Base-by-base conservation (phyloP, 2,113 vertebrate genomes). In the Oophaga pumilio region DNA sequence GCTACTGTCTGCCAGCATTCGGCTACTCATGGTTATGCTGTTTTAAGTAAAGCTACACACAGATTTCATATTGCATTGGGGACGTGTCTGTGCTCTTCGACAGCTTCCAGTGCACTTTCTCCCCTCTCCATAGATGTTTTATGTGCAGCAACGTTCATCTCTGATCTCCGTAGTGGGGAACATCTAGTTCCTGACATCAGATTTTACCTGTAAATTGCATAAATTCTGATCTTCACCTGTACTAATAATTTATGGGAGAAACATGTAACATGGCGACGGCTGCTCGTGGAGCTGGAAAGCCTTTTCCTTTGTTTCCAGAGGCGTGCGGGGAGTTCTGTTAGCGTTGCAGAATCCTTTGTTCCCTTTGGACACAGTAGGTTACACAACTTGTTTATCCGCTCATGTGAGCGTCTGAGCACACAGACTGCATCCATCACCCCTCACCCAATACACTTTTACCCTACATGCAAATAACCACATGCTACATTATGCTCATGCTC, bases 371-470 rank as follows among this genome's bases (percentile, higher is more conserved):
- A 33, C 22, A n/a, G 4, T 50, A 4, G 62, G 71, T 78, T 89
- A 62, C 52, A n/a, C 88, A 87, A 90, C 57, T 89, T 90, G 18
- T 87, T 91, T 90, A 80, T 24, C 5, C 0, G 73, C 84, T 82
- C 26, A 52, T 89, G 83, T 60, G 89, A 20, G 62, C 17, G 57
- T 43, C 22, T 60, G 18, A 76, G n/a, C 52, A 13, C 20, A 20
- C 84, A 86, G 18, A 4, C 84, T 88, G 68, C 0, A 26, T 17
- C 1, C n/a, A 33, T 49, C 33, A 12, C 71, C 20, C 8, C 43
- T 74, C 43, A 11, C 9, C 71, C 4, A 18, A 50, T 74, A 22
- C 33, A 43, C 6, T 43, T 64, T n/a, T 73, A 73, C 28, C 13
- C 50, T 20, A 74, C 20, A 43, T 73, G 8, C 69, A 49, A 7